Percentiles rank a stretch among this genome's conserved stretches.
Conservation (phyloP, 2,797 vertebrate genomes). For the Eurystomus glaucurus region DNA sequence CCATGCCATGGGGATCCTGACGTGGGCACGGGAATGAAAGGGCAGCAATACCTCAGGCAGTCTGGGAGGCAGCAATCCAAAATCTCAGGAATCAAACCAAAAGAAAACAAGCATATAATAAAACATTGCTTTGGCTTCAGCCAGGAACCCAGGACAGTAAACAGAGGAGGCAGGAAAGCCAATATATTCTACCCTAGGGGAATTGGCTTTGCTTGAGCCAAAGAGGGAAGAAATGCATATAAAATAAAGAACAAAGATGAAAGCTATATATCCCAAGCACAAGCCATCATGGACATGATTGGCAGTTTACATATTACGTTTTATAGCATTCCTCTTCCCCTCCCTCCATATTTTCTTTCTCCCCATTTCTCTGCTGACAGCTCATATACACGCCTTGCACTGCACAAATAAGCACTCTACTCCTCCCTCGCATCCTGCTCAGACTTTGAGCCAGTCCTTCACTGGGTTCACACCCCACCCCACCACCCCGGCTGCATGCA, state of each 20-base stretch:
- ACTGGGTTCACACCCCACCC: not conserved
- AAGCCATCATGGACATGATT: not conserved
- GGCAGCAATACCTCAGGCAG: not conserved
- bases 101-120: slow-evolving; percentile 33
- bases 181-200: slow-evolving; percentile 24
- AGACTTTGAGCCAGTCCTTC: not conserved
- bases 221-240: slow-evolving; percentile 17
- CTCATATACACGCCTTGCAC: not conserved
- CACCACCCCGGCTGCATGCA: not conserved
- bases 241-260: slow-evolving; percentile 3
- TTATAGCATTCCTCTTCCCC: slow-evolving; percentile 14
- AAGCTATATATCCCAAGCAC: not conserved
- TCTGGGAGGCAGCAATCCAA: not conserved
- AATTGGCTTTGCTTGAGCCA: not conserved
- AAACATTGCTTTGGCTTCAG: not conserved
- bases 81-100: not conserved
- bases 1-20: not conserved
- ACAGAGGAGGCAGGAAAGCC: slow-evolving; percentile 31
- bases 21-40: not conserved
- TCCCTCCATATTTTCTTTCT: slow-evolving; percentile 14
- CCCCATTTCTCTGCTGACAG: slow-evolving; percentile 38
- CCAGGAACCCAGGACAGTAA: not conserved
- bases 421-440: slow-evolving; percentile 40
- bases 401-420: slow-evolving; percentile 21
- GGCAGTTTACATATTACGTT: slow-evolving; percentile 55